A percentile compares a stretch with the other conserved stretches of the same genome.
These are phyloP conservation scores for Mareca strepera DNA, from an alignment of 2,797 vertebrate genomes.

Conservation along the genomic window DNA sequence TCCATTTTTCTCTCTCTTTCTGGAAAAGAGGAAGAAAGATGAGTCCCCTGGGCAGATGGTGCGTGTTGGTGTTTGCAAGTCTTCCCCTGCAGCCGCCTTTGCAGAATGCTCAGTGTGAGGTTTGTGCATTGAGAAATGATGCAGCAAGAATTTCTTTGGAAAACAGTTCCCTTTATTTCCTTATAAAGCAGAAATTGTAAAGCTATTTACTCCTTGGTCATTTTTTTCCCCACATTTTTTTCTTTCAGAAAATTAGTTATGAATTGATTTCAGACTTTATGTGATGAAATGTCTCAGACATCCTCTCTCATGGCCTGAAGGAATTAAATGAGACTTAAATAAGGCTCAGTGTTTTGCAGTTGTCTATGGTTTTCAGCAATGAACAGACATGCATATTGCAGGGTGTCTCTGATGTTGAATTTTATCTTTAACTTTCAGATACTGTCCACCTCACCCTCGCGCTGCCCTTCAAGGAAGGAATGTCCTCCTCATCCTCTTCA, in stretches of 20 bases:
- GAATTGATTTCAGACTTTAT: background rate
- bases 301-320: background rate
- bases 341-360: background rate
- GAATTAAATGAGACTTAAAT: background rate
- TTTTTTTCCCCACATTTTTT: background rate
- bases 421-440: background rate
- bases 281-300: background rate
- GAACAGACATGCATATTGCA: background rate
- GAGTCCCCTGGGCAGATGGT: background rate
- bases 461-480: conserved; percentile 7
- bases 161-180: background rate
- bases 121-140: background rate
- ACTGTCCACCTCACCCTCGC: background rate
- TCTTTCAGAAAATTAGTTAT: background rate
- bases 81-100: background rate
- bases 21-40: background rate
- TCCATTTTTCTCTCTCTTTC: background rate
- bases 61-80: background rate
- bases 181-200: background rate
- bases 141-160: background rate
- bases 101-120: background rate
- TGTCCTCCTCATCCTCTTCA: background rate
- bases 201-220: background rate
- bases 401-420: background rate
- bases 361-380: background rate